Conservation (phyloP, 1,140 invertebrate species). For the Temnothorax longispinosus region DNA sequence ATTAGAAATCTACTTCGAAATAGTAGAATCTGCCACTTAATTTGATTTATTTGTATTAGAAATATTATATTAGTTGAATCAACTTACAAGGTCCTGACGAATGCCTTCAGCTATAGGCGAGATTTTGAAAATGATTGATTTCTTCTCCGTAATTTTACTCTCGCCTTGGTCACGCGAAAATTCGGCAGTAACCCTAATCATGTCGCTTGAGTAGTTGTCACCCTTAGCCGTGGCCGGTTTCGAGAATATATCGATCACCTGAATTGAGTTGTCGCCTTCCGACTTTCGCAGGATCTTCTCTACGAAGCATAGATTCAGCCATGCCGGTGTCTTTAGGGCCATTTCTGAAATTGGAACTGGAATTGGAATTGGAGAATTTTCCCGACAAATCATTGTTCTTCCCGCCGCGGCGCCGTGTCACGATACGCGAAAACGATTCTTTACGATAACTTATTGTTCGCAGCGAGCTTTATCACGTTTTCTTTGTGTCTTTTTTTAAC, state of each 20-base stretch:
- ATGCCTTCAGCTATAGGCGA: conserved; percentile 73
- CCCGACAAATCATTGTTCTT: conserved; percentile 73
- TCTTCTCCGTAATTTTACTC: conserved; percentile 70
- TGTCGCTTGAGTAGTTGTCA: conserved; percentile 85
- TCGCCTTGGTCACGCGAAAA: conserved; percentile 45
- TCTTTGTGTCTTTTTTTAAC: background rate
- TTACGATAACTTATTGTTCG: conserved; percentile 74
- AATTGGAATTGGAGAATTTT: conserved; percentile 76
- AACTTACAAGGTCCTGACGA: conserved; percentile 75
- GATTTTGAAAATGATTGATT: conserved; percentile 78
- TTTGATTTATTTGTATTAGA: background rate
- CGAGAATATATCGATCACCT: conserved; percentile 75
- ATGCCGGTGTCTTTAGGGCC: conserved; percentile 76
- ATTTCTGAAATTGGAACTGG: conserved; percentile 74
- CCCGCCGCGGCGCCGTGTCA: conserved; percentile 56
- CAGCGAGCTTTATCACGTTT: conserved; percentile 70
- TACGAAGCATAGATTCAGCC: conserved; percentile 83
- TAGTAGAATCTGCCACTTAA: background rate
- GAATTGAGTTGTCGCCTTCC: conserved; percentile 77
- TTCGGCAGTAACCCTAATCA: conserved; percentile 79
- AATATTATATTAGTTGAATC: background rate
- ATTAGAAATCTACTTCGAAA: background rate
- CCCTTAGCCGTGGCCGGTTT: conserved; percentile 83
- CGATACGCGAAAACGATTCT: conserved; percentile 73
- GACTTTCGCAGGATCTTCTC: conserved; percentile 80